Evolutionary conservation across 2,797 vertebrate species (phyloP).

Genomic region (Adrianichthys oophorus): DNA sequence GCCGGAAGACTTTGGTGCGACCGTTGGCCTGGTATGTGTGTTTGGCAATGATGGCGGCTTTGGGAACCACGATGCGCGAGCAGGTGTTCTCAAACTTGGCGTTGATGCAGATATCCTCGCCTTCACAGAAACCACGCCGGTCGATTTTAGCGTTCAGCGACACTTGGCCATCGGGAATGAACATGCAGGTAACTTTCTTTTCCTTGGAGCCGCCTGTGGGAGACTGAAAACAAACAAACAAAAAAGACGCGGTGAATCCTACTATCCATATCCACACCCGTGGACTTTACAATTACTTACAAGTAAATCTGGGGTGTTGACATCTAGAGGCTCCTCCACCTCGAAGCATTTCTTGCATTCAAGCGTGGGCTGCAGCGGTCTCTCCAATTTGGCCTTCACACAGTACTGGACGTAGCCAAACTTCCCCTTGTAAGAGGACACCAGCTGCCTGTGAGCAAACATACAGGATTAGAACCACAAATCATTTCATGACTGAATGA

Average conservation of each 20-base stretch:
- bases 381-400: constrained; percentile 86
- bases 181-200: constrained; percentile 96
- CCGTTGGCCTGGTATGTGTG: constrained; percentile 93
- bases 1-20: constrained; percentile 86
- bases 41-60: constrained; percentile 92
- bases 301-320: constrained; percentile 91
- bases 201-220: constrained; percentile 91
- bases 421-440: constrained; percentile 93
- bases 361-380: constrained; percentile 74
- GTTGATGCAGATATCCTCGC: constrained; percentile 93
- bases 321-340: constrained; percentile 91
- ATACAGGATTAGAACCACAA: background rate
- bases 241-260: background rate
- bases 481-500: background rate
- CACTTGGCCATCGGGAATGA: constrained; percentile 92
- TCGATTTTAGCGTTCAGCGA: constrained; percentile 92
- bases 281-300: constrained; percentile 67
- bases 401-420: constrained; percentile 91
- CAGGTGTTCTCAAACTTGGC: constrained; percentile 97
- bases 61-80: constrained; percentile 95
- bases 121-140: constrained; percentile 92
- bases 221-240: constrained; percentile 69
- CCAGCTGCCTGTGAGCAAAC: constrained; percentile 79
- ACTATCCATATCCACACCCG: background rate
- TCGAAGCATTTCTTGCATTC: constrained; percentile 86